These are phyloP conservation scores for Deilephila porcellus DNA, from an alignment of 2,888 invertebrate genomes.

Conservation along the genomic window DNA sequence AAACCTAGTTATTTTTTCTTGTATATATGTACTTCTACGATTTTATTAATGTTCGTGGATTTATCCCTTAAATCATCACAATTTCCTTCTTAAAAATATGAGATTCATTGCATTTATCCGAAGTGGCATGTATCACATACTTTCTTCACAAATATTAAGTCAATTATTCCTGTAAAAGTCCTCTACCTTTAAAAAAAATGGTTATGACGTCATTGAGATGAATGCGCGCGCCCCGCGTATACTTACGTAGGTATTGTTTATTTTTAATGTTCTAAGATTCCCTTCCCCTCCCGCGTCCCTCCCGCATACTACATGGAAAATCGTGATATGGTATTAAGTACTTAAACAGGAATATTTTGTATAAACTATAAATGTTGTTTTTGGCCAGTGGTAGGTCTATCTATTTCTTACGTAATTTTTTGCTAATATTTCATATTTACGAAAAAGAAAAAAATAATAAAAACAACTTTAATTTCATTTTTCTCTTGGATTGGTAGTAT, in stretches of 20 bases:
- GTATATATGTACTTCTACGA: background rate
- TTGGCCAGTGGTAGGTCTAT: conserved; percentile 31
- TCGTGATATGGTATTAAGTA: conserved; percentile 31
- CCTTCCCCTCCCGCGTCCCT: conserved; percentile 29
- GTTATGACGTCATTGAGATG: background rate
- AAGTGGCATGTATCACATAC: too few species aligned
- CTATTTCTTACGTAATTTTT: too few species aligned
- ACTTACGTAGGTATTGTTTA: conserved; percentile 23
- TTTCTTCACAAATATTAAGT: background rate
- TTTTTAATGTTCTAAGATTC: conserved; percentile 33
- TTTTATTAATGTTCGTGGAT: background rate
- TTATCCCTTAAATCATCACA: too few species aligned
- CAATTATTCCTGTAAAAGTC: background rate
- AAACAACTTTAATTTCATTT: too few species aligned
- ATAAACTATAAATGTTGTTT: conserved; percentile 41
- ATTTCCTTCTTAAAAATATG: too few species aligned
- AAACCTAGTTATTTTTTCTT: background rate
- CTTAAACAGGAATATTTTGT: conserved; percentile 39
- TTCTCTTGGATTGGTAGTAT: too few species aligned
- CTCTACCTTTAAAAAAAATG: background rate
- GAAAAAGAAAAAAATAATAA: too few species aligned
- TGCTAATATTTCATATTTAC: too few species aligned
- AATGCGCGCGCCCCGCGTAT: conserved; percentile 8
- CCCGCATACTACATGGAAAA: conserved; percentile 42
- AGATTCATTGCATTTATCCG: too few species aligned